These are phyloP conservation scores for Lasius platythorax DNA, from an alignment of 2,888 invertebrate genomes.

Conservation along the genomic window DNA sequence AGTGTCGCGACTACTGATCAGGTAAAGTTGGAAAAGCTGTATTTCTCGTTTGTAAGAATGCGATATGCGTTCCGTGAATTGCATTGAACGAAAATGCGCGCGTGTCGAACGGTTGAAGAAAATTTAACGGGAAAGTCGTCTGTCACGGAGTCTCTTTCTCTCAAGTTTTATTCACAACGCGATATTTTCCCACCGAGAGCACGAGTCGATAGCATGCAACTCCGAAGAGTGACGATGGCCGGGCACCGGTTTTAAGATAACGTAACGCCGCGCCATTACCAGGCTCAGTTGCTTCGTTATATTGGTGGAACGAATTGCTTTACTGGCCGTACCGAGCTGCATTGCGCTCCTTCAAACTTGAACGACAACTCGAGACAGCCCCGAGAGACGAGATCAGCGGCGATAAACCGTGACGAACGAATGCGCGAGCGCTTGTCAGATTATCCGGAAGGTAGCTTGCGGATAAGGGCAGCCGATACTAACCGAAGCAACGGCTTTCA, in stretches of 20 bases:
- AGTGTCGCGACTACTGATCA: neutral
- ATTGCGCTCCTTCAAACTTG: constrained; percentile 57
- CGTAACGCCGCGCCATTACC: constrained; percentile 58
- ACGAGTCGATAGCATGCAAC: neutral
- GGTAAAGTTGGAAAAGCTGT: neutral
- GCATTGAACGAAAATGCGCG: constrained; percentile 55
- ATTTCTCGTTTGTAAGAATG: constrained; percentile 11
- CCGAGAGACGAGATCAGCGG: constrained; percentile 56
- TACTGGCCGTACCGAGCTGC: constrained; percentile 40
- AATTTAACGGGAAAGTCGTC: constrained; percentile 59
- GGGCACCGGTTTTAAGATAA: constrained; percentile 52
- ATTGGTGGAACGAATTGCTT: constrained; percentile 67
- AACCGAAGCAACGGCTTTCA: constrained; percentile 62
- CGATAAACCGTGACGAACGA: constrained; percentile 76
- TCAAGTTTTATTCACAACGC: constrained; percentile 35
- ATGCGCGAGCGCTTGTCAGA: constrained; percentile 72
- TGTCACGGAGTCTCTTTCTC: constrained; percentile 17
- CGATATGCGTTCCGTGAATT: constrained; percentile 57
- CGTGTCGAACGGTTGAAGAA: constrained; percentile 37
- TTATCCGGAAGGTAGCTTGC: constrained; percentile 72
- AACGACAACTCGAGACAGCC: constrained; percentile 67
- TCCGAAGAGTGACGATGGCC: constrained; percentile 29
- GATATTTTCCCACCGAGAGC: neutral
- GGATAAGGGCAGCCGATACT: constrained; percentile 55
- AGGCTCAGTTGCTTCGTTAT: constrained; percentile 57